Base-by-base conservation (phyloP, 2,113 vertebrate genomes). In the Mus pahari region DNA sequence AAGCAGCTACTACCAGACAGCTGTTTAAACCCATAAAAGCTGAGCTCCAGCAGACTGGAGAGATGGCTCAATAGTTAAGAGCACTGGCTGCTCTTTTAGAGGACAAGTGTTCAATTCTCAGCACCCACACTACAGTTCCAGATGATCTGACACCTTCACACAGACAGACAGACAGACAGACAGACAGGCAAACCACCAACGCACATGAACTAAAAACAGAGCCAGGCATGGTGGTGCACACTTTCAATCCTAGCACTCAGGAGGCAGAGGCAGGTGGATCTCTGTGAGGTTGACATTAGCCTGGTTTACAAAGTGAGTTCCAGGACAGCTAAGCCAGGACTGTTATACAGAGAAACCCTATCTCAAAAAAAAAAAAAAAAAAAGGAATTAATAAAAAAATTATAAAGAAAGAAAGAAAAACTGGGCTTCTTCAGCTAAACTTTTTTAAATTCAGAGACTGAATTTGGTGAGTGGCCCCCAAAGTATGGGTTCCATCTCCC, bases 381-480 rank as follows among this genome's bases (percentile, higher is more conserved):
- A 66, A 28, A 66, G 28, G 31, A 31, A 66, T 66, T 24, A 62
- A 62, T 62, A 55, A 66, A 31, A 66, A 31, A 31, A 66, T 31
- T 66, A 4, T 66, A 66, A 66, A 66, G 64, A 66, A 71, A 39
- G 14, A 70, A 13, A 70, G 36, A 71, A 19, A n/a, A 36, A 70
- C 78, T 70, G 83, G 45, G 92, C 97, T 78, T 92, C 75, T 96
- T 94, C 96, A 97, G 92, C 64, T 93, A 73, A 95, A 84, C 90
- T 98, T 97, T 96, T 82, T 89, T 71, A 88, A 89, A n/a, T n/a
- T n/a, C n/a, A n/a, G 42, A 93, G 75, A 53, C 0, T 68, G 39
- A 92, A 95, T 92, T 95, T 91, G 96, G 77, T 1, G 0, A 70
- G 53, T 87, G 68, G 74, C 58, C 95, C 55, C 79, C 91, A 87